These are phyloP conservation scores for Podiceps cristatus DNA, from an alignment of 2,113 vertebrate genomes.

Conservation along the genomic window DNA sequence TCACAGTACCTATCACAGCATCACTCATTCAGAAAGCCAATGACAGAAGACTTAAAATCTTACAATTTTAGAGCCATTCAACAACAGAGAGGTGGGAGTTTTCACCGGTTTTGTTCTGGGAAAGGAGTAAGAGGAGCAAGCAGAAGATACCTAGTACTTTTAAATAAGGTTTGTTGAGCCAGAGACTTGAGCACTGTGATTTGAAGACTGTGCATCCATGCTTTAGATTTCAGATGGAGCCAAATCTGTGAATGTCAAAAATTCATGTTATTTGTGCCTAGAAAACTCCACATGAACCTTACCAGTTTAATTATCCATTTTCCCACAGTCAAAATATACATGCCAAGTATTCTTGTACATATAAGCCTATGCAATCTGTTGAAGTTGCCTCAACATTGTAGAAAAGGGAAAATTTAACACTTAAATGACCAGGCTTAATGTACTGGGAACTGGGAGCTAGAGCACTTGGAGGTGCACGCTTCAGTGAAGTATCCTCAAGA, in stretches of 20 bases:
- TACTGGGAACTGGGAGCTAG: background rate
- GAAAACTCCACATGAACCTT: background rate
- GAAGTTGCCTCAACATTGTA: background rate
- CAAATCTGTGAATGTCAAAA: background rate
- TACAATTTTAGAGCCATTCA: background rate
- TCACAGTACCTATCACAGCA: background rate
- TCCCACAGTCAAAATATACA: background rate
- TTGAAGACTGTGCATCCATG: background rate
- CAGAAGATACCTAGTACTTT: background rate
- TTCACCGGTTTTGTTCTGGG: background rate
- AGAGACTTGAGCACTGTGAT: background rate
- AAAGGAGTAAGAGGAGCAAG: background rate
- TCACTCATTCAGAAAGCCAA: background rate
- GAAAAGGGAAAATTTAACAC: background rate
- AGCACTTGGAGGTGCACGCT: background rate
- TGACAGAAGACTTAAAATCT: background rate
- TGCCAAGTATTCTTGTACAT: background rate
- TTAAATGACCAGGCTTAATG: background rate
- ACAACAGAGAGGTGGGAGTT: background rate
- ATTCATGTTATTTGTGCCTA: background rate
- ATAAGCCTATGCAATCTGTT: background rate
- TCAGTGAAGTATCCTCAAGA: background rate
- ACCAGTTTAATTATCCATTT: background rate
- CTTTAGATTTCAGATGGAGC: background rate
- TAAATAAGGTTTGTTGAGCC: background rate